phyloP scores from a whole-genome alignment of 2,113 vertebrate species.

The Colius striatus region DNA sequence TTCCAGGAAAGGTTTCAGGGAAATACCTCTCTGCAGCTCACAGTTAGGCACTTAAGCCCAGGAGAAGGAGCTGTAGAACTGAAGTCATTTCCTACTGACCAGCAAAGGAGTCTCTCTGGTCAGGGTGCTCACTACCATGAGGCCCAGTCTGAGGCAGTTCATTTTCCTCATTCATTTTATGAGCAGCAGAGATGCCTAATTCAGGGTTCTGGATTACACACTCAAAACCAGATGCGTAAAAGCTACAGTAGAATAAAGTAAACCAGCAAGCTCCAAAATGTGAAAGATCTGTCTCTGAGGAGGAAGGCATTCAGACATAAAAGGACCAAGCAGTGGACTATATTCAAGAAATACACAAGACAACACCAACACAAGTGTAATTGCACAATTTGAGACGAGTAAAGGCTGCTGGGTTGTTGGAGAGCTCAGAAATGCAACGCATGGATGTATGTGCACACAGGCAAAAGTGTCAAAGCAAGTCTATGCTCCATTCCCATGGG shows the following conservation, averaged over 20 bases:
- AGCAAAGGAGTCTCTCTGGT: conserved; percentile 14
- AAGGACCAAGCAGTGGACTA: not conserved
- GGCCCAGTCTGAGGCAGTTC: not conserved
- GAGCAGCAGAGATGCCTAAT: not conserved
- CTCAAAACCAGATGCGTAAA: not conserved
- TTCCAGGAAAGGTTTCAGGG: conserved; percentile 66
- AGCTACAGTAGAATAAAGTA: not conserved
- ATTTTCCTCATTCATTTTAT: not conserved
- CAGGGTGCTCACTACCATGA: not conserved
- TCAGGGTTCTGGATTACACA: not conserved
- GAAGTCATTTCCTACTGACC: conserved; percentile 10
- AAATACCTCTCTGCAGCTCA: conserved; percentile 54
- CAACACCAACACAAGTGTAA: not conserved
- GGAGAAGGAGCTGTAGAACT: conserved; percentile 11
- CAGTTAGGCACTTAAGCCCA: not conserved
- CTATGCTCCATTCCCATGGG: not conserved
- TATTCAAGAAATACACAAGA: not conserved
- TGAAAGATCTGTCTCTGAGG: not conserved
- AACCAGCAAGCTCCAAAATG: not conserved
- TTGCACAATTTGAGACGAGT: not conserved
- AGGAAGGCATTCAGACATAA: not conserved
- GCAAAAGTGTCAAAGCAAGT: conserved; percentile 1
- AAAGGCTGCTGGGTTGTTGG: not conserved
- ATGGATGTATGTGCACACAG: not conserved
- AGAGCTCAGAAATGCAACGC: not conserved